Evolutionary conservation across 2,113 vertebrate genomes (phyloP).

Genomic region (Lates calcarifer): DNA sequence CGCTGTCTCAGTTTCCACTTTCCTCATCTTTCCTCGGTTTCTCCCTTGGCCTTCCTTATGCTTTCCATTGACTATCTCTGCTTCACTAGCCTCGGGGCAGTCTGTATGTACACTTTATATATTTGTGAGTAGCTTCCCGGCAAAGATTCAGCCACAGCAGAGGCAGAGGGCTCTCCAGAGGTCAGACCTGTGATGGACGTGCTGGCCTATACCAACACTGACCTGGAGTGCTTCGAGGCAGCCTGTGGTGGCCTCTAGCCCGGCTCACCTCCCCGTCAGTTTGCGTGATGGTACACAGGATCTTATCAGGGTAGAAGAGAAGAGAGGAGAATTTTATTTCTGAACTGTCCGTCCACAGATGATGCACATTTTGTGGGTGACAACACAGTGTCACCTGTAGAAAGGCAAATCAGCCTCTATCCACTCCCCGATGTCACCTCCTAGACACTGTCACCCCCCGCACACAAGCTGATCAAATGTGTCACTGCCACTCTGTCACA

Average conservation of each 20-base stretch:
- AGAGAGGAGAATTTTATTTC: slow-evolving; percentile 2
- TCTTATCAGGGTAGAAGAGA: slow-evolving; percentile 26
- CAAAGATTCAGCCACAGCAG: background rate
- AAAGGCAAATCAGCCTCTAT: slow-evolving; percentile 61
- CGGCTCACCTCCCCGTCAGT: slow-evolving; percentile 37
- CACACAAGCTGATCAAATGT: slow-evolving; percentile 67
- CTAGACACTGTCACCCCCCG: slow-evolving; percentile 35
- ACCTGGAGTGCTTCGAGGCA: slow-evolving; percentile 36
- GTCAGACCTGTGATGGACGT: slow-evolving; percentile 62
- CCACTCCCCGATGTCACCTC: slow-evolving; percentile 46
- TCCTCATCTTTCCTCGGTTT: slow-evolving; percentile 17
- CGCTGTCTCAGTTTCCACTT: background rate
- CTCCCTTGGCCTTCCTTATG: background rate
- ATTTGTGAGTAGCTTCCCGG: slow-evolving; percentile 3
- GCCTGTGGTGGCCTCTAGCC: slow-evolving; percentile 19
- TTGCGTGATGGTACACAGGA: slow-evolving; percentile 61
- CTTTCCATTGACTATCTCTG: slow-evolving; percentile 22
- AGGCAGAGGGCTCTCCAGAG: slow-evolving; percentile 21
- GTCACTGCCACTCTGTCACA: slow-evolving; percentile 45
- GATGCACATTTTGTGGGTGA: slow-evolving; percentile 42
- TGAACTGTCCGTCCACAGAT: slow-evolving; percentile 23
- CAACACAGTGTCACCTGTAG: slow-evolving; percentile 54
- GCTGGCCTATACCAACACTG: slow-evolving; percentile 40
- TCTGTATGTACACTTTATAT: slow-evolving; percentile 20
- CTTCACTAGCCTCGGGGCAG: slow-evolving; percentile 15